Conservation (phyloP, 1,140 invertebrate genomes). For the Drosophila auraria region DNA sequence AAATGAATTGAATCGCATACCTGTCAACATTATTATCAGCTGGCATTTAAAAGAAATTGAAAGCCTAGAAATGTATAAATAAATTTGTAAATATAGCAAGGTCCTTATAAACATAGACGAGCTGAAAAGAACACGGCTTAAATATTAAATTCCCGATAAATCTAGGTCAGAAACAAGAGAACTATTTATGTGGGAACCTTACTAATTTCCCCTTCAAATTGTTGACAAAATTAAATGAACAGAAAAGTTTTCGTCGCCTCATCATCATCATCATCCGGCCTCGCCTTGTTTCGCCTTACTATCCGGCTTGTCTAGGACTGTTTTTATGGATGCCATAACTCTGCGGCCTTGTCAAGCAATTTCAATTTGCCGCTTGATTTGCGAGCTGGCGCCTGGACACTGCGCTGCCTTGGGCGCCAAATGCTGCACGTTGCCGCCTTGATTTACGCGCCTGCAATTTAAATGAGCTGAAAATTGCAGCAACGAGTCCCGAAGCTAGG, state of each 20-base stretch:
- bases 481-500: not conserved
- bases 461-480: slow-evolving; percentile 77
- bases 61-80: too few relatives aligned
- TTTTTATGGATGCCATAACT: slow-evolving; percentile 64
- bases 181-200: too few relatives aligned
- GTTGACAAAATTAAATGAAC: not conserved
- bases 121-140: not conserved
- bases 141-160: not conserved
- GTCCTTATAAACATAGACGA: too few relatives aligned
- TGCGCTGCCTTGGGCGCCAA: slow-evolving; percentile 40
- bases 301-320: slow-evolving; percentile 22
- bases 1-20: slow-evolving; percentile 44
- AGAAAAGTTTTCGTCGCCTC: not conserved
- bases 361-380: slow-evolving; percentile 70
- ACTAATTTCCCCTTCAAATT: not conserved
- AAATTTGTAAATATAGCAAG: too few relatives aligned
- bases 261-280: slow-evolving; percentile 15
- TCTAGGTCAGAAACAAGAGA: not conserved
- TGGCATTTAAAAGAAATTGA: not conserved
- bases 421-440: slow-evolving; percentile 49
- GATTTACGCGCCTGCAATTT: slow-evolving; percentile 72
- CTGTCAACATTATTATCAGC: slow-evolving; percentile 5
- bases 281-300: slow-evolving; percentile 2
- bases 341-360: slow-evolving; percentile 50
- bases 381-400: slow-evolving; percentile 46